Evolutionary conservation across 2,113 vertebrate species (phyloP).

Genomic region (Globicephala melas): DNA sequence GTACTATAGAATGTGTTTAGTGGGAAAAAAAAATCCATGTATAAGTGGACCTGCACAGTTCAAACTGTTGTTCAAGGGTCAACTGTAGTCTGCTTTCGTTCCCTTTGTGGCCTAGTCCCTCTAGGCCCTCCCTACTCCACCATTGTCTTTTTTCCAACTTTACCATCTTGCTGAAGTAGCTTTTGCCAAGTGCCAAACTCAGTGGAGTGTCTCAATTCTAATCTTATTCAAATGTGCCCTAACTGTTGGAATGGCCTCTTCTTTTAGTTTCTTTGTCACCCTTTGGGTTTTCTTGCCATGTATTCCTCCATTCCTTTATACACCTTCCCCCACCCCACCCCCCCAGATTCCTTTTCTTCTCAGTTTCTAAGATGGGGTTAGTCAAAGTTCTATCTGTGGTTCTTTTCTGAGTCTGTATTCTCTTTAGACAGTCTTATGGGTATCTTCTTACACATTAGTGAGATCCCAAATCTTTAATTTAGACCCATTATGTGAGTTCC

Average conservation of each 20-base stretch:
- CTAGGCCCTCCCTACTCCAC: neutral
- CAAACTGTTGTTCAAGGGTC: neutral
- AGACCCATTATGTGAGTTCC: neutral
- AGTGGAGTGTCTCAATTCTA: neutral
- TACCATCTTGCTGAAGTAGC: neutral
- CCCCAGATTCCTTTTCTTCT: neutral
- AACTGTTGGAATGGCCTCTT: neutral
- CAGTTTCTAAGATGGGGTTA: neutral
- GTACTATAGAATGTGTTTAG: neutral
- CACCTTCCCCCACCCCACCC: rapidly evolving
- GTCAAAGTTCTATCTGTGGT: neutral
- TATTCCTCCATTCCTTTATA: neutral
- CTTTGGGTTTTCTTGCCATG: neutral
- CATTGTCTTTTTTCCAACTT: neutral
- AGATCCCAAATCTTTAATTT: neutral
- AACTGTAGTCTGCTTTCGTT: neutral
- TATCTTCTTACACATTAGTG: neutral
- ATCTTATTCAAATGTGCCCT: neutral
- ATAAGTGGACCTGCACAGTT: neutral
- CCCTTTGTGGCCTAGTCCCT: neutral
- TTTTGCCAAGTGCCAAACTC: neutral
- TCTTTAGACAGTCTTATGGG: neutral
- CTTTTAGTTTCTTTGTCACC: neutral
- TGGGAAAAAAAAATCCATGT: neutral
- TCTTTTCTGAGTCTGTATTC: neutral